These are phyloP conservation scores for Perizoma flavofasciatum DNA, from an alignment of 2,888 invertebrate species.

Conservation along the genomic window DNA sequence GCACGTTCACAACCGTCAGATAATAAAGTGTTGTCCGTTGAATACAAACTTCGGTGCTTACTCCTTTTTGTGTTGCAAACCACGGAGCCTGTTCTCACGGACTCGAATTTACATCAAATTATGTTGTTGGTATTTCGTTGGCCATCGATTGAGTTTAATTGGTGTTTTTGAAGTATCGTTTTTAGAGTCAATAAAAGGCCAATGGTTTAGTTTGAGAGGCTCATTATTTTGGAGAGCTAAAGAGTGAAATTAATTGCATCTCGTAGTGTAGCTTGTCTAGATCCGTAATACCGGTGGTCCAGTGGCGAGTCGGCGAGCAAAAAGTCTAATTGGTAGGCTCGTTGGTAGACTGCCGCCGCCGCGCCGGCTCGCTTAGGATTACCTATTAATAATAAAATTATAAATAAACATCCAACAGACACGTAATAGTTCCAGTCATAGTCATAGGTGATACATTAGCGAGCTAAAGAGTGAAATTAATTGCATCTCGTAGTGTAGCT, in stretches of 20 bases:
- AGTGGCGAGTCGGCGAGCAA: too few species aligned
- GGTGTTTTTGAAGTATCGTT: slow-evolving; percentile 32
- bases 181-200: slow-evolving; percentile 21
- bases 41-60: slow-evolving; percentile 29
- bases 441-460: too few species aligned
- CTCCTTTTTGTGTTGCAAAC: slow-evolving; percentile 47
- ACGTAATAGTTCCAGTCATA: too few species aligned
- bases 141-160: slow-evolving; percentile 38
- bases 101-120: slow-evolving; percentile 47
- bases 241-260: not conserved
- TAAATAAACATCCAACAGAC: too few species aligned
- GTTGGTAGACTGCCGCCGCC: too few species aligned
- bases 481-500: too few species aligned
- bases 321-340: too few species aligned
- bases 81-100: slow-evolving; percentile 55
- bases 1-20: slow-evolving; percentile 20
- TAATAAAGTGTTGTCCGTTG: slow-evolving; percentile 22
- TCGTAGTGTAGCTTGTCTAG: too few species aligned
- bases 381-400: too few species aligned
- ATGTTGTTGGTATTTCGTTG: slow-evolving; percentile 37
- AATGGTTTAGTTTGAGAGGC: slow-evolving; percentile 10
- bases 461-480: not conserved
- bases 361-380: too few species aligned
- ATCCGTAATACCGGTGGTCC: too few species aligned
- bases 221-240: not conserved